Evolutionary conservation across 2,888 invertebrate species (phyloP).

Genomic region (Ceramica pisi): DNA sequence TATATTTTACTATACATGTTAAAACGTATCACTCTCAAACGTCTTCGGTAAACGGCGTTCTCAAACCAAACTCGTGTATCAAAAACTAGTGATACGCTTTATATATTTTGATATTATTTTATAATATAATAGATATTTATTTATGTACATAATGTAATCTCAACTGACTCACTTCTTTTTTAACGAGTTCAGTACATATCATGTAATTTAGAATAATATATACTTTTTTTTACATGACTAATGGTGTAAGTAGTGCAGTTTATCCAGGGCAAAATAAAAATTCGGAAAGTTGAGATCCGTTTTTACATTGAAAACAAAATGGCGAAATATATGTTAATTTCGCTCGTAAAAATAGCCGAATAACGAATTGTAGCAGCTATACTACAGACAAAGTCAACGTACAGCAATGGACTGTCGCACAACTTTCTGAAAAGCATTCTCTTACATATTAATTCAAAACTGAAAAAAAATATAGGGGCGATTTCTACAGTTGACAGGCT

Average conservation of each 20-base stretch:
- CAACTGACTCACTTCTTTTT: constrained; percentile 68
- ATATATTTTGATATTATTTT: constrained; percentile 67
- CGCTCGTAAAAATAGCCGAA: constrained; percentile 23
- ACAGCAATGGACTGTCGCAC: not conserved
- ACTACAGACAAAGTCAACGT: constrained; percentile 10
- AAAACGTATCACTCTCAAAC: constrained; percentile 68
- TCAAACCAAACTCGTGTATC: constrained; percentile 45
- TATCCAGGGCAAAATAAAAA: constrained; percentile 60
- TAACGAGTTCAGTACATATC: constrained; percentile 60
- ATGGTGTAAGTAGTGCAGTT: constrained; percentile 72
- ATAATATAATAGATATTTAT: constrained; percentile 65
- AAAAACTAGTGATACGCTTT: constrained; percentile 67
- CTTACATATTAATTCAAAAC: not conserved
- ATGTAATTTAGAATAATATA: constrained; percentile 59
- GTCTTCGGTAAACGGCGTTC: constrained; percentile 45
- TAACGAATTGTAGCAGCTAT: constrained; percentile 4
- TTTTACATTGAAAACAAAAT: constrained; percentile 54
- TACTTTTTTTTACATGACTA: constrained; percentile 57
- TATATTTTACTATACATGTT: constrained; percentile 72
- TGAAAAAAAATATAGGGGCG: not conserved
- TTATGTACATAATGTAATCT: constrained; percentile 75
- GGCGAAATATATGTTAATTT: constrained; percentile 21
- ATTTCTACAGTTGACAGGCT: not conserved
- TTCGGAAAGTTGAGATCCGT: constrained; percentile 74
- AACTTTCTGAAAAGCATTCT: constrained; percentile 3